Percentiles rank a stretch among this genome's conserved stretches.
These are phyloP conservation scores for Caradrina kadenii DNA, from an alignment of 2,888 invertebrate species.

Conservation along the genomic window DNA sequence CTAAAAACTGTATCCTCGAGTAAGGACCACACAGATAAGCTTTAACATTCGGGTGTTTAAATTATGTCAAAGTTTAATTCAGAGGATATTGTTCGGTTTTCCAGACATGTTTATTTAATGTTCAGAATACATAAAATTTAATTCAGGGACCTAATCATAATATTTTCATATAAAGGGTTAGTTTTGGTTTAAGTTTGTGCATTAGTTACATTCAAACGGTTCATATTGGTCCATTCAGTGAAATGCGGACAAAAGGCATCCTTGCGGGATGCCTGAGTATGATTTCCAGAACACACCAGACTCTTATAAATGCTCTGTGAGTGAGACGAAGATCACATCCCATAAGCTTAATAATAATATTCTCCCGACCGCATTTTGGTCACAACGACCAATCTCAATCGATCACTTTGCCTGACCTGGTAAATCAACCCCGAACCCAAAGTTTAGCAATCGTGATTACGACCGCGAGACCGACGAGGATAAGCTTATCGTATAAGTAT, in stretches of 20 bases:
- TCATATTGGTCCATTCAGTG: not conserved
- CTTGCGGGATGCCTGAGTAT: not conserved
- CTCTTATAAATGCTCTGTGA: not conserved
- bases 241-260: not conserved
- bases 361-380: too few relatives aligned
- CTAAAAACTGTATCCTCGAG: slow-evolving; percentile 39
- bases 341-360: too few relatives aligned
- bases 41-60: slow-evolving; percentile 37
- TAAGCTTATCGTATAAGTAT: slow-evolving; percentile 25
- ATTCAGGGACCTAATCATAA: slow-evolving; percentile 15
- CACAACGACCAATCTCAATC: too few relatives aligned
- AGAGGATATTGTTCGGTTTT: slow-evolving; percentile 17
- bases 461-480: not conserved
- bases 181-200: slow-evolving; percentile 14
- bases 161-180: slow-evolving; percentile 18
- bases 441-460: too few relatives aligned
- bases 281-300: not conserved
- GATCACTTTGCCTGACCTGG: too few relatives aligned
- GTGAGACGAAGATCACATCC: not conserved
- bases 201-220: slow-evolving; percentile 13
- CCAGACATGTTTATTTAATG: slow-evolving; percentile 27
- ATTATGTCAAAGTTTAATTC: slow-evolving; percentile 45
- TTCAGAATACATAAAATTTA: slow-evolving; percentile 22
- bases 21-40: slow-evolving; percentile 42
- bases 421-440: too few relatives aligned